Evolutionary conservation across 2,888 invertebrate species (phyloP), one percentile per base, ranked within the genome.

Genomic region (Idaea biselata): DNA sequence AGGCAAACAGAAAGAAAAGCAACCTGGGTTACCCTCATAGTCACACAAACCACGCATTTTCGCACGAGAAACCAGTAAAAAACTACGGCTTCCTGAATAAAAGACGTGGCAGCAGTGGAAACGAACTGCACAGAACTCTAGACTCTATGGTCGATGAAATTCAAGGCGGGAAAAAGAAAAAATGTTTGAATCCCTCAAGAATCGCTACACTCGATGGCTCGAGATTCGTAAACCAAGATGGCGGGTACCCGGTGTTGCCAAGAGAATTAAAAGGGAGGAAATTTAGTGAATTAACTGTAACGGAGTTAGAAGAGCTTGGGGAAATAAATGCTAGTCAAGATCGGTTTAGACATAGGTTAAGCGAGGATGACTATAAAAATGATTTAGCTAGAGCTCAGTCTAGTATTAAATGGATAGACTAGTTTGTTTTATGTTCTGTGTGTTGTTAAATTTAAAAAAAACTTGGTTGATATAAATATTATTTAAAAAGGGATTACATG

Each of bases 111-210:
- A 85, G 86, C 78, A 79, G 84, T 0, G 82, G 82, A 4, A 86
- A 87, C 72, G 84, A 86, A 5, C 75, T 90, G 0, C 86, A 88
- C 62, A 75, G 81, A 68, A 80, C 86, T 62, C 71, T 92, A 65
- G 86, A 89, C 79, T 80, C 85, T 72, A 84, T 92, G 81, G 82
- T 79, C 1, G 67, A 77, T 0, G 87, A 90, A 16, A 78, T 90
- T 3, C 82, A 84, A 65, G 81, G 80, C 62, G 66, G 61, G 33
- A 76, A 76, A 63, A 67, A 62, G 31, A 72, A 69, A 60, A 73
- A 69, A 14, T 32, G 65, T 44, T 14, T 14, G 3, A 44, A 44
- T 44, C 6, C 2, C 11, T 44, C 44, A 8, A 44, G 44, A 44
- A 11, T 44, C 11, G 56, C 56, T 7, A 56, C 18, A 11, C 14